Conservation (phyloP, 2,797 vertebrate species). For the Dicrostonyx torquatus region DNA sequence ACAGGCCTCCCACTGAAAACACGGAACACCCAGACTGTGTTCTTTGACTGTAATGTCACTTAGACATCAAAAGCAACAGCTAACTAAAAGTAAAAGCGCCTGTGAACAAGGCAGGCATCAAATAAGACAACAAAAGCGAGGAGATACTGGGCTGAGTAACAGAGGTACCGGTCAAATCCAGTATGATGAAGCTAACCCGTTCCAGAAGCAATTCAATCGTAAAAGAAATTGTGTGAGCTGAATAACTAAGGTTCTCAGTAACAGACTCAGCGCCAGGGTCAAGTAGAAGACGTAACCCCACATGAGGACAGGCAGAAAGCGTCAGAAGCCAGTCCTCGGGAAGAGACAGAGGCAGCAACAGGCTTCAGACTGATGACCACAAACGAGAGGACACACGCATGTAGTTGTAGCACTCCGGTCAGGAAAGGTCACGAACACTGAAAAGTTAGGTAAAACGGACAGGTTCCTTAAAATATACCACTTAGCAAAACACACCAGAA, state of each 20-base stretch:
- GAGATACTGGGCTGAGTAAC: neutral
- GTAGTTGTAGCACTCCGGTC: neutral
- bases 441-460: neutral
- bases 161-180: neutral
- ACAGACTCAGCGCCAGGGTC: neutral
- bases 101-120: neutral
- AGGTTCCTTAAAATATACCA: constrained; percentile 16
- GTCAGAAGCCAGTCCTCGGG: neutral
- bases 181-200: neutral
- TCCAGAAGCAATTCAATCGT: neutral
- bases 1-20: neutral
- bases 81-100: constrained; percentile 7
- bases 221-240: neutral
- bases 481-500: constrained; percentile 1
- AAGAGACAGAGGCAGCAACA: neutral
- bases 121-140: neutral
- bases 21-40: neutral
- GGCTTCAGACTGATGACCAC: neutral
- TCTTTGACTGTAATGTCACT: neutral
- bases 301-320: neutral
- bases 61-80: constrained; percentile 26
- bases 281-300: neutral
- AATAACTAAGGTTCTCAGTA: neutral
- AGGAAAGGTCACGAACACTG: no score
- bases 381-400: neutral